A percentile compares a stretch with the other conserved stretches of the same genome.
Conservation (phyloP, 2,888 invertebrate genomes). For the Catotricha subobsoleta region DNA sequence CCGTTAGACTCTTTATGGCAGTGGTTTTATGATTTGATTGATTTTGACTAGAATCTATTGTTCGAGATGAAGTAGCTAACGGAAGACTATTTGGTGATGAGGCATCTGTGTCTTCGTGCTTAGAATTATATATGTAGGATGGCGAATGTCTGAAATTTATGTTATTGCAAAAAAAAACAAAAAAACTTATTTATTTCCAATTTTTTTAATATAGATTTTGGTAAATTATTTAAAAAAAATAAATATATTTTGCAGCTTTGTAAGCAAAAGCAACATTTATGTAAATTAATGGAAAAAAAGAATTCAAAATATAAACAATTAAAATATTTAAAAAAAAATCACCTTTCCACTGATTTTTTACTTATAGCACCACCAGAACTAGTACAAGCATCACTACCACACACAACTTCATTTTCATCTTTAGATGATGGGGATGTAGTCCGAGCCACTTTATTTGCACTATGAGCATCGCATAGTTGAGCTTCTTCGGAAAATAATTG, state of each 20-base stretch:
- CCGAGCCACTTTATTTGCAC: background rate
- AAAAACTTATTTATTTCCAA: no score
- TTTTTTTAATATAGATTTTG: no score
- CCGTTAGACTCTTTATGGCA: background rate
- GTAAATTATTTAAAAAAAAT: no score
- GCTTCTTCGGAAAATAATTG: constrained; percentile 73
- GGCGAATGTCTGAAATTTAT: no score
- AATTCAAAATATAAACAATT: no score
- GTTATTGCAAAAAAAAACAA: no score
- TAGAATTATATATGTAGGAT: no score
- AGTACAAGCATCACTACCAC: no score
- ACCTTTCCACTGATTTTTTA: background rate
- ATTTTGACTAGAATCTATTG: background rate
- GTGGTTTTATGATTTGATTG: background rate
- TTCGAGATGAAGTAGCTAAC: background rate
- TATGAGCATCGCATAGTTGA: constrained; percentile 49
- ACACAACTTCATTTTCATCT: background rate
- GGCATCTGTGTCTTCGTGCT: no score
- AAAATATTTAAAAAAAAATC: background rate
- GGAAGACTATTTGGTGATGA: background rate
- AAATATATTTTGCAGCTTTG: no score
- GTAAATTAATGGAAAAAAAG: no score
- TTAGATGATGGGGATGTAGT: background rate
- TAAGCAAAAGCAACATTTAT: no score
- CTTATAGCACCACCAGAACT: background rate